Conservation (phyloP, 2,797 vertebrate species). For the Halcyon leucocephala region DNA sequence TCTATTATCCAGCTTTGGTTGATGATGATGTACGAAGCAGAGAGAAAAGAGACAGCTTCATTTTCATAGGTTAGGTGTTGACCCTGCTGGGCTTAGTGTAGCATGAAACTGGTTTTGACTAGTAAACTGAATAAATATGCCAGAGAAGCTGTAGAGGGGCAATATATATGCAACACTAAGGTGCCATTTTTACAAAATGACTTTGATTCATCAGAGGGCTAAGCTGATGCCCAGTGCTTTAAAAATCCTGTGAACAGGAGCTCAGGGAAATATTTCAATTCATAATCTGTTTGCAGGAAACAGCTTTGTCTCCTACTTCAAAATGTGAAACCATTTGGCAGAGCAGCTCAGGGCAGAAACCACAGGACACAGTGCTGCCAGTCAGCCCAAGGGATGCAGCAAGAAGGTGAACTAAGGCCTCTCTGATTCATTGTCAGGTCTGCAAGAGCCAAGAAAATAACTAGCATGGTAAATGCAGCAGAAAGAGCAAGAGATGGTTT, state of each 20-base stretch:
- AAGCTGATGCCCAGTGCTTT: conserved; percentile 38
- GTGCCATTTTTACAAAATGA: conserved; percentile 64
- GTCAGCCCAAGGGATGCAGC: background rate
- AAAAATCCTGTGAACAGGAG: conserved; percentile 42
- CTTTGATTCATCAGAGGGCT: conserved; percentile 67
- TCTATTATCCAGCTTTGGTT: conserved; percentile 60
- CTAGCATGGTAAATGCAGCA: accelerated
- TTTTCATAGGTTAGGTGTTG: conserved; percentile 76
- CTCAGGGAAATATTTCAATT: conserved; percentile 53
- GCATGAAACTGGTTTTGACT: conserved; percentile 79
- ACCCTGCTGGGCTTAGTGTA: conserved; percentile 79
- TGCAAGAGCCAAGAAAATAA: background rate
- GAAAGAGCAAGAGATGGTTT: background rate
- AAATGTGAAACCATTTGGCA: conserved; percentile 28
- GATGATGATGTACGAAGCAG: conserved; percentile 73
- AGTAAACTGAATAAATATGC: conserved; percentile 77
- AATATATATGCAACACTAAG: conserved; percentile 73
- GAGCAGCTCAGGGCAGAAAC: background rate
- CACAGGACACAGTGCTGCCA: background rate
- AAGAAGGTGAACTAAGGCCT: background rate
- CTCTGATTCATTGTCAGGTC: background rate
- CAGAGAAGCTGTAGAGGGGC: conserved; percentile 35
- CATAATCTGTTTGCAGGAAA: background rate
- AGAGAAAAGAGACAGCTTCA: conserved; percentile 67
- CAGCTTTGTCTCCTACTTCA: background rate